A percentile compares a stretch with the other conserved stretches of the same genome.
Evolutionary conservation across 2,113 vertebrate genomes (phyloP).

Genomic region (Oncorhynchus tshawytscha): DNA sequence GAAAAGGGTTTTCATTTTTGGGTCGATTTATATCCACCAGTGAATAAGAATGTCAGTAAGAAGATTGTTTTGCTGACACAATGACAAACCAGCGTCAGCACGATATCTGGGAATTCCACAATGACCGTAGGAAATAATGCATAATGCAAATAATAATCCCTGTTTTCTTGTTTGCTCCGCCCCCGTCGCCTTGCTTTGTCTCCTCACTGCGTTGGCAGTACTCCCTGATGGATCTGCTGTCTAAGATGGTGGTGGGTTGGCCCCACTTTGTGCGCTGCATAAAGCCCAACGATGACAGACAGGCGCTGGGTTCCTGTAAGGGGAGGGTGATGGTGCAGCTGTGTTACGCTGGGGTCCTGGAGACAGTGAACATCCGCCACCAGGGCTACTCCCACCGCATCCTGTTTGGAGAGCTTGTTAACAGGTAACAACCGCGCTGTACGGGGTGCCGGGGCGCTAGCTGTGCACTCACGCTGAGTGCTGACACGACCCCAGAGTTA

Average conservation of each 20-base stretch:
- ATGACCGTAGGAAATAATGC: background rate
- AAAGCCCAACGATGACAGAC: constrained; percentile 91
- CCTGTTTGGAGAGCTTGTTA: constrained; percentile 91
- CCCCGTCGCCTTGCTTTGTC: background rate
- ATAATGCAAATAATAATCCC: background rate
- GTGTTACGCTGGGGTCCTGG: constrained; percentile 91
- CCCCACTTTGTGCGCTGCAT: constrained; percentile 98
- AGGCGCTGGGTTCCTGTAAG: constrained; percentile 83
- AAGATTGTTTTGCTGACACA: background rate
- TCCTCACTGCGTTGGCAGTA: constrained; percentile 70
- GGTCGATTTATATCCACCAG: background rate
- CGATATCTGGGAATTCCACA: background rate
- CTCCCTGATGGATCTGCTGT: constrained; percentile 95
- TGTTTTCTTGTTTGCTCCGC: background rate
- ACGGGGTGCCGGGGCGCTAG: constrained; percentile 1
- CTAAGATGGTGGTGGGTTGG: constrained; percentile 96
- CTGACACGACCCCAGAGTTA: constrained; percentile 48
- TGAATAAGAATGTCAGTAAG: background rate
- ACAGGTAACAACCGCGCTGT: constrained; percentile 74
- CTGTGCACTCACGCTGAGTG: background rate
- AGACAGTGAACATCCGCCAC: constrained; percentile 90
- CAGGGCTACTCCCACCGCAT: constrained; percentile 97
- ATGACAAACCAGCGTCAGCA: background rate
- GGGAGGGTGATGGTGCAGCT: constrained; percentile 90
- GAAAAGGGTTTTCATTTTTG: background rate